A percentile compares a stretch with the other conserved stretches of the same genome.
Conservation (phyloP, 2,797 vertebrate genomes). For the Limnodromus scolopaceus region DNA sequence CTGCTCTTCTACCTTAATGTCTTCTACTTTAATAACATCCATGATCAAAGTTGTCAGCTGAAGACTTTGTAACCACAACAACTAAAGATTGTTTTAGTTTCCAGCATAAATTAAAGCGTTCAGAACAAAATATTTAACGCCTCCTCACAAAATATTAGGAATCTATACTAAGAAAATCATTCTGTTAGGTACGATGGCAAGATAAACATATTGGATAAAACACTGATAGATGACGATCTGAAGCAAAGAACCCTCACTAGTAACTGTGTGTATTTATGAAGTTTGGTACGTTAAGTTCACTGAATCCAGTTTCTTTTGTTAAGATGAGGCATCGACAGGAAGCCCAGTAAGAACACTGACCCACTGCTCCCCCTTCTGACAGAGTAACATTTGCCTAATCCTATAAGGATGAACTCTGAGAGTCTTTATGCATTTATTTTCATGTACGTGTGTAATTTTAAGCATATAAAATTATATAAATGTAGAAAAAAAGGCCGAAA, state of each 20-base stretch:
- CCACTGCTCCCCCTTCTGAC: background rate
- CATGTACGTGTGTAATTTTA: background rate
- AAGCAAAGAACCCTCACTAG: background rate
- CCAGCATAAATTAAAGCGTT: background rate
- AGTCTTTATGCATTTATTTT: background rate
- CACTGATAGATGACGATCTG: background rate
- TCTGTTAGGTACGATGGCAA: background rate
- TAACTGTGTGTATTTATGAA: background rate
- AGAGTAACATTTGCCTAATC: background rate
- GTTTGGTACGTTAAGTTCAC: background rate
- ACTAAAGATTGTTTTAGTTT: background rate
- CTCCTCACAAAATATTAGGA: background rate
- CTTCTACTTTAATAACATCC: slow-evolving; percentile 7
- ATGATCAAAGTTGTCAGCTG: background rate
- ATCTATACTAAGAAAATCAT: background rate
- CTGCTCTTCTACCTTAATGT: background rate
- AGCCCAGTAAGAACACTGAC: background rate
- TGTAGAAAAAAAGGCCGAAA: background rate
- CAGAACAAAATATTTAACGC: background rate
- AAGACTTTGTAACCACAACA: background rate
- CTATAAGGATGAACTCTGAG: background rate
- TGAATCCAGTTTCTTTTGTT: background rate
- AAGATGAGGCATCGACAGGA: background rate
- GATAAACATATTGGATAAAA: background rate
- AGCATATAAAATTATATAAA: background rate